Percentiles rank a stretch among this genome's conserved stretches.
Conservation (phyloP, 2,888 invertebrate genomes). For the Abrostola triplasia region DNA sequence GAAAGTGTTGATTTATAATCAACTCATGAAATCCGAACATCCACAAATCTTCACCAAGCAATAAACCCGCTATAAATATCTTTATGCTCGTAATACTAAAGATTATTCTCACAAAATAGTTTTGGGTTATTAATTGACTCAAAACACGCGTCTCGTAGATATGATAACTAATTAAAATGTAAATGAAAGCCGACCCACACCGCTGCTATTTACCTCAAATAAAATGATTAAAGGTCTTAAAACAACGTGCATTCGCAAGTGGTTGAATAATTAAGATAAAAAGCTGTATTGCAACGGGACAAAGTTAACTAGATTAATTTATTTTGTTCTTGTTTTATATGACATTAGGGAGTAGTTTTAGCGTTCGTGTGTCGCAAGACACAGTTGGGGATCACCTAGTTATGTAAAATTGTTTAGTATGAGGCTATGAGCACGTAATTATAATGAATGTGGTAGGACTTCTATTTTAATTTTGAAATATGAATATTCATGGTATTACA, state of each 20-base stretch:
- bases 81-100: conserved; percentile 1
- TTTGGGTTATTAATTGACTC: conserved; percentile 42
- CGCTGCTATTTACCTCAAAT: conserved; percentile 31
- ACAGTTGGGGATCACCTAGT: conserved; percentile 10
- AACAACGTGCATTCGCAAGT: conserved; percentile 28
- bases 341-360: conserved; percentile 13
- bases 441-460: no score
- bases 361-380: conserved; percentile 16
- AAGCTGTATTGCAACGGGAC: conserved; percentile 15
- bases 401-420: not conserved
- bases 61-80: not conserved
- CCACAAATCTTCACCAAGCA: not conserved
- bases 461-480: no score
- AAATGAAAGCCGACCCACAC: conserved; percentile 45
- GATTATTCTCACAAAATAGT: conserved; percentile 37
- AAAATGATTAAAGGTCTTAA: conserved; percentile 29
- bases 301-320: conserved; percentile 27
- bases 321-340: conserved; percentile 36
- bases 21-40: not conserved
- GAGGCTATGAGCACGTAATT: not conserved
- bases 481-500: no score
- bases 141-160: conserved; percentile 36
- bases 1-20: no score
- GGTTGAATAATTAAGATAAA: conserved; percentile 30
- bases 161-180: conserved; percentile 52